Evolutionary conservation across 2,113 vertebrate species (phyloP).

Genomic region (Empidonax alnorum): DNA sequence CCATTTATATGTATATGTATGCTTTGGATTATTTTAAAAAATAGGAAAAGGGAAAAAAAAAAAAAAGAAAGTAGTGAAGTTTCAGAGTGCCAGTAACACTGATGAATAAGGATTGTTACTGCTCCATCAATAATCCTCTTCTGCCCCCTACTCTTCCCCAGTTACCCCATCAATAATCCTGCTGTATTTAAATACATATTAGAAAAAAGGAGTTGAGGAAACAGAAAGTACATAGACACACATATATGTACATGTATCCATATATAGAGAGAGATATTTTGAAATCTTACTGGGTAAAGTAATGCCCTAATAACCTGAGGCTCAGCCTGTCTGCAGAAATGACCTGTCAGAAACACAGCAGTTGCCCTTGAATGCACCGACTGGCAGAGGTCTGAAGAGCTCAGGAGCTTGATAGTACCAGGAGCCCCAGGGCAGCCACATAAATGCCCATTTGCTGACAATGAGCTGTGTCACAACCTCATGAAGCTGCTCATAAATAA

Average conservation of each 20-base stretch:
- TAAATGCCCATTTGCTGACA: not conserved
- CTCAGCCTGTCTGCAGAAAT: not conserved
- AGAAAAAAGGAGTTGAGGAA: not conserved
- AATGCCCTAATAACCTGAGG: not conserved
- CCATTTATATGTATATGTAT: rapidly evolving
- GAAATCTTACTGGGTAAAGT: not conserved
- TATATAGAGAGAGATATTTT: not conserved
- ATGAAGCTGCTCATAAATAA: not conserved
- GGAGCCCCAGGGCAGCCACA: not conserved
- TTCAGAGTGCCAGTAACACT: not conserved
- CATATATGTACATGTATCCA: rapidly evolving
- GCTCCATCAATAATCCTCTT: not conserved
- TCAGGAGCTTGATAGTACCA: too few species aligned
- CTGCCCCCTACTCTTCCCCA: rapidly evolving
- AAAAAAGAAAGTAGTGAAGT: not conserved
- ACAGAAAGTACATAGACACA: not conserved
- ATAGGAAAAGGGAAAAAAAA: not conserved
- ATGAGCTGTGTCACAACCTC: not conserved
- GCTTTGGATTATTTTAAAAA: not conserved
- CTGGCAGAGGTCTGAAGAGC: not conserved
- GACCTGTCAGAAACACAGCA: not conserved
- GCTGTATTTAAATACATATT: not conserved
- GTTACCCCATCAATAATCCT: not conserved
- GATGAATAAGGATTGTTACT: not conserved
- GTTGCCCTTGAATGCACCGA: too few species aligned